Evolutionary conservation across 2,888 invertebrate species (phyloP), one percentile per base, ranked within the genome.

Genomic region (Agrochola litura): DNA sequence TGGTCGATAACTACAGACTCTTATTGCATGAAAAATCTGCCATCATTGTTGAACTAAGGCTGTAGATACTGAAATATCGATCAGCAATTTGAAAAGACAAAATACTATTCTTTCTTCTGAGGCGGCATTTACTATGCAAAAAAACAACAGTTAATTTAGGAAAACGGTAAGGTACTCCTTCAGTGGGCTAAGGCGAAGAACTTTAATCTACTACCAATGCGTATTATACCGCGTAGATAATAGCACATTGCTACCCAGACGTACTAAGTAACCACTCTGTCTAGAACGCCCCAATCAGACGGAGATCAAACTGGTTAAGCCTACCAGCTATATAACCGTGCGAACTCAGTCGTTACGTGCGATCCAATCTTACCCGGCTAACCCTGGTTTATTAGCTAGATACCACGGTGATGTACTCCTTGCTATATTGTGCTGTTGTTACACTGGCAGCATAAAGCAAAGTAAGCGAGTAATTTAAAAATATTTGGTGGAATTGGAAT

Each of bases 301-400:
- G 37, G 49, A 84, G 84, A 86, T 84, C 81, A 86, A 80, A 86
- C 72, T n/a, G 76, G 76, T 43, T 84, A 86, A 86, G 84, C 86
- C 85, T 84, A 84, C 49, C n/a, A 61, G 73, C 72, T 79, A 79
- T 75, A 86, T 84, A 82, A 56, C 70, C 64, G 86, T 86, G 84
- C 84, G 81, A 86, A 83, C 66, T 71, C 75, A 79, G 84, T 86
- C 84, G 86, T 86, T 83, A 84, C 63, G 84, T 84, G 84, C 84
- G 72, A 84, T 84, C 86, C 84, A 84, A 84, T 84, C 84, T 84
- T 86, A 75, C 79, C 86, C 74, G 73, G 74, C 74, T 79, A 83
- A 86, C 86, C 86, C 86, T 86, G 72, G 84, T 86, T 84, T 84
- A 84, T 84, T 84, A 84, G 72, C 84, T 75, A 86, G 84, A 86